phyloP scores from a whole-genome alignment of 2,888 invertebrate species.

The Macrosoma leucophasiata region DNA sequence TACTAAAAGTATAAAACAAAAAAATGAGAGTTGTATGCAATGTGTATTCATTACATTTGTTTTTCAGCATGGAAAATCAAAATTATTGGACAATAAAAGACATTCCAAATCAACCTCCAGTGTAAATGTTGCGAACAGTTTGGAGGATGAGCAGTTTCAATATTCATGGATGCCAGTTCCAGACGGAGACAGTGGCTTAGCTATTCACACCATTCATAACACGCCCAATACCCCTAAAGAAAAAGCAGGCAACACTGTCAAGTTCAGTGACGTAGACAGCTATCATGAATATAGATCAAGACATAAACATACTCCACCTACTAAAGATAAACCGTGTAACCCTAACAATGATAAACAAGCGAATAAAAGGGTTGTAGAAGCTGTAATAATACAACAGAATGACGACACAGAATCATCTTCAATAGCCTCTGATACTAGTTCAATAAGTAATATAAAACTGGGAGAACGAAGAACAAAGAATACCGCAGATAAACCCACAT shows the following conservation, averaged over 20 bases:
- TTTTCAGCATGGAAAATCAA: conserved; percentile 40
- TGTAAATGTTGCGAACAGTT: no score
- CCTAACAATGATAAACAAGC: conserved; percentile 25
- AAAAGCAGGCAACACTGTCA: conserved; percentile 49
- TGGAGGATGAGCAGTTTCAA: no score
- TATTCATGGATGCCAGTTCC: conserved; percentile 71
- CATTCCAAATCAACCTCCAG: no score
- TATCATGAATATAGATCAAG: conserved; percentile 66
- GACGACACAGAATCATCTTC: conserved; percentile 37
- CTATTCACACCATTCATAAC: conserved; percentile 57
- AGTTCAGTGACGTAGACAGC: conserved; percentile 56
- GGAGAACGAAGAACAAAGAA: conserved; percentile 24
- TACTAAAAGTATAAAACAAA: conserved; percentile 4
- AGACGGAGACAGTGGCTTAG: conserved; percentile 53
- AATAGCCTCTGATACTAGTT: conserved; percentile 42
- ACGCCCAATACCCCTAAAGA: conserved; percentile 42
- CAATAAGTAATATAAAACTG: conserved; percentile 37
- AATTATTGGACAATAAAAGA: no score
- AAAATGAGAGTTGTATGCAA: background rate
- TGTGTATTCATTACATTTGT: conserved; percentile 4
- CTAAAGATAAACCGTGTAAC: no score
- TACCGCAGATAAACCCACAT: conserved; percentile 25
- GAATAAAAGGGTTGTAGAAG: conserved; percentile 34
- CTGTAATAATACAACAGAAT: conserved; percentile 36
- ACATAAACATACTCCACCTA: conserved; percentile 66